Conservation (phyloP, 2,113 vertebrate genomes). For the Acanthochromis polyacanthus region DNA sequence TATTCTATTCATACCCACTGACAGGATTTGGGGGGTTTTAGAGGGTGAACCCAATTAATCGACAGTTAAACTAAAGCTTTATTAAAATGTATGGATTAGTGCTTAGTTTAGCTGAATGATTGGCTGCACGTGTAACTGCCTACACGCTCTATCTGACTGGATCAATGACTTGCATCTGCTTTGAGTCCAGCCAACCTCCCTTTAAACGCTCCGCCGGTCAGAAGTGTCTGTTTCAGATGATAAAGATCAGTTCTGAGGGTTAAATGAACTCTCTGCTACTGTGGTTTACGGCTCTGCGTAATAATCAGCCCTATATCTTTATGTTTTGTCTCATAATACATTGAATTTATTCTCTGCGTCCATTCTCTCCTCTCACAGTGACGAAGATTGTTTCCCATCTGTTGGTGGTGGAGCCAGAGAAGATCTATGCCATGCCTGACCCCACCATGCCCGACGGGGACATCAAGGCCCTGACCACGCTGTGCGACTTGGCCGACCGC, state of each 20-base stretch:
- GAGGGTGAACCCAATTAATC: too few relatives aligned
- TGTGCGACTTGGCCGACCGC: conserved; percentile 97
- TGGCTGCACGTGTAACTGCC: not conserved
- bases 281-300: too few relatives aligned
- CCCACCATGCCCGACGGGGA: conserved; percentile 95
- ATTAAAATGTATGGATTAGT: not conserved
- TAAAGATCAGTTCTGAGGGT: conserved; percentile 17
- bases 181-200: not conserved
- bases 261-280: too few relatives aligned
- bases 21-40: too few relatives aligned
- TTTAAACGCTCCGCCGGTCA: conserved; percentile 5
- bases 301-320: too few relatives aligned
- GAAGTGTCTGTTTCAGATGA: conserved; percentile 29
- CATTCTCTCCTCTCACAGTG: conserved; percentile 80
- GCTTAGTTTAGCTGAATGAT: not conserved
- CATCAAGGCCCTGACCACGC: conserved; percentile 96
- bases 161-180: conserved; percentile 37
- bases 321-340: not conserved
- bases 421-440: conserved; percentile 98
- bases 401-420: conserved; percentile 97
- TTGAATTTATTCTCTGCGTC: not conserved
- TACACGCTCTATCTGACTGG: conserved; percentile 8
- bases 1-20: too few relatives aligned
- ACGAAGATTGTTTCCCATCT: conserved; percentile 98
- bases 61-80: too few relatives aligned